Evolutionary conservation across 2,113 vertebrate species (phyloP), one percentile per base, ranked within the genome.

Genomic region (Terrapene triunguis): DNA sequence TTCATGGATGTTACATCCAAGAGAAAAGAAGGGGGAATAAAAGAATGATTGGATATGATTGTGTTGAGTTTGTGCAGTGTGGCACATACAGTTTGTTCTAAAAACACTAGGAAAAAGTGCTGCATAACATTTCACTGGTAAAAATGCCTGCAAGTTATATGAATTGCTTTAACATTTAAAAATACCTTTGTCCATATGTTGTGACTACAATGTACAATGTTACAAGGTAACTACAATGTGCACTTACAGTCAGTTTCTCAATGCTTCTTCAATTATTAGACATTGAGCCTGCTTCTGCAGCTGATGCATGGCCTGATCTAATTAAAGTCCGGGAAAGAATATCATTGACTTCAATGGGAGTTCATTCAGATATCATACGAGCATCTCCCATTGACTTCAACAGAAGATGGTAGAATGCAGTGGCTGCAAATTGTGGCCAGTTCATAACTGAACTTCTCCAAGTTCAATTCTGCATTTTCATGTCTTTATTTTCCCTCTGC

Each of bases 191-290:
- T 55, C n/a, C 83, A 80, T 12, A 44, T 74, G 76, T 13, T 82
- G 53, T 38, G 55, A 88, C 69, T 90, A 94, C 47, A 54, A 54
- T 54, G 53, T 54, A 87, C 65, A 96, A 22, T 22, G 53, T 54
- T 54, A 54, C 53, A 84, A 0, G 0, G 62, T 80, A 96, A 54
- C 85, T 93, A 96, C 65, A 89, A 81, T 85, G 88, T 65, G 5
- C 69, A 95, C 92, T 95, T 96, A 96, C 95, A 96, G 80, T 5
- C 48, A 10, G 59, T 81, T 94, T 22, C 86, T 84, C 84, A 89
- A 59, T 85, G 88, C 80, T 92, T 94, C 78, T 53, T 92, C 83
- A 84, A 87, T n/a, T 82, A 93, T 90, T 85, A 87, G 81, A 95
- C 32, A 27, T 38, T 90, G 89, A 93, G 59, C 90, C 92, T 4